Percentiles rank a stretch among this genome's conserved stretches.
These are phyloP conservation scores for Yponomeuta evonymella DNA, from an alignment of 2,888 invertebrate species.

Conservation along the genomic window DNA sequence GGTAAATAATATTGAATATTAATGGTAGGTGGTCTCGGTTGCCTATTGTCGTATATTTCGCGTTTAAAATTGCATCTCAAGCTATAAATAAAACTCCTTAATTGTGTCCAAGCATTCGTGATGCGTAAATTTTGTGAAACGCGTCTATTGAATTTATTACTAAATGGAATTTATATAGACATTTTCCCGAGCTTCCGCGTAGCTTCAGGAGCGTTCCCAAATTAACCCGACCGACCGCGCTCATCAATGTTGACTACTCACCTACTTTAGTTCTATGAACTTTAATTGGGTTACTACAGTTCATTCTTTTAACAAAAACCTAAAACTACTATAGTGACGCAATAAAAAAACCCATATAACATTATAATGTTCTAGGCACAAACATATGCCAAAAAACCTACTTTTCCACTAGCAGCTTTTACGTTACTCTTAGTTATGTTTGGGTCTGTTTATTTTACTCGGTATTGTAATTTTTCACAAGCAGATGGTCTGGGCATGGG, in stretches of 20 bases:
- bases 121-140: not conserved
- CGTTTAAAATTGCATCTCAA: not conserved
- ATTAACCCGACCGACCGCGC: not conserved
- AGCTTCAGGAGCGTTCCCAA: slow-evolving; percentile 20
- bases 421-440: not conserved
- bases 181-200: slow-evolving; percentile 57
- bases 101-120: not conserved
- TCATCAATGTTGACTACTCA: not conserved
- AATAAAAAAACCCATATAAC: not conserved
- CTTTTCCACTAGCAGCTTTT: not conserved
- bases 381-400: not conserved
- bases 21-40: not conserved
- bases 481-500: not conserved
- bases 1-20: slow-evolving; percentile 9
- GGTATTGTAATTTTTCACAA: not conserved
- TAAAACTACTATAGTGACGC: not conserved
- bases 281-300: not conserved
- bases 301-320: not conserved
- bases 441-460: not conserved
- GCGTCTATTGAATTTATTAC: slow-evolving; percentile 45
- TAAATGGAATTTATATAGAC: slow-evolving; percentile 50
- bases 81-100: not conserved
- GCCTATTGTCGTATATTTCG: slow-evolving; percentile 1
- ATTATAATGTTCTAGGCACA: not conserved
- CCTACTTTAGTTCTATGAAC: not conserved